Evolutionary conservation across 2,888 invertebrate genomes (phyloP).

Genomic region (Erebia aethiops): DNA sequence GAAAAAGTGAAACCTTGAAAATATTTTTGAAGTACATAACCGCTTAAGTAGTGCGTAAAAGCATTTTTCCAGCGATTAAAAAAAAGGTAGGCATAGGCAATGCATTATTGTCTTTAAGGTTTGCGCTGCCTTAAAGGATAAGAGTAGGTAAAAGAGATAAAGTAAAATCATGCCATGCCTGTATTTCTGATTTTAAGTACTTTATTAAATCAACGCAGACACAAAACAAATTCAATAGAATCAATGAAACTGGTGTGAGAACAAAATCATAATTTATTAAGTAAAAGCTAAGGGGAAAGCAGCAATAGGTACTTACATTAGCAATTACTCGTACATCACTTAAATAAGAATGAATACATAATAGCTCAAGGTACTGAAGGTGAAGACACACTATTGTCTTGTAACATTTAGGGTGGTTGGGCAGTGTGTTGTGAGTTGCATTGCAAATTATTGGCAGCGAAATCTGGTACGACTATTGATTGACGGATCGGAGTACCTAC

Average conservation of each 20-base stretch:
- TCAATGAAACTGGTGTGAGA: conserved; percentile 45
- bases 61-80: no score
- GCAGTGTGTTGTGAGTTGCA: not conserved
- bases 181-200: conserved; percentile 45
- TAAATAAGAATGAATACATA: conserved; percentile 29
- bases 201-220: conserved; percentile 52
- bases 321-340: conserved; percentile 27
- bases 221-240: conserved; percentile 48
- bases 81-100: no score
- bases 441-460: not conserved
- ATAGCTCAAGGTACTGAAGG: not conserved
- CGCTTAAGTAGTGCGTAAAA: no score
- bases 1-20: no score
- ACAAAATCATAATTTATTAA: conserved; percentile 36
- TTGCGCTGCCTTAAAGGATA: not conserved
- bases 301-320: conserved; percentile 30
- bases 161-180: conserved; percentile 36
- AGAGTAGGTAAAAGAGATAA: conserved; percentile 6
- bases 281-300: conserved; percentile 35
- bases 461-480: not conserved
- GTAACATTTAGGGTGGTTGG: not conserved
- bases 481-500: not conserved
- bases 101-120: not conserved
- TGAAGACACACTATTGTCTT: not conserved
- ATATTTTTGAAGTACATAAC: no score